phyloP scores from a whole-genome alignment of 1,140 invertebrate genomes.

The Fopius arisanus region DNA sequence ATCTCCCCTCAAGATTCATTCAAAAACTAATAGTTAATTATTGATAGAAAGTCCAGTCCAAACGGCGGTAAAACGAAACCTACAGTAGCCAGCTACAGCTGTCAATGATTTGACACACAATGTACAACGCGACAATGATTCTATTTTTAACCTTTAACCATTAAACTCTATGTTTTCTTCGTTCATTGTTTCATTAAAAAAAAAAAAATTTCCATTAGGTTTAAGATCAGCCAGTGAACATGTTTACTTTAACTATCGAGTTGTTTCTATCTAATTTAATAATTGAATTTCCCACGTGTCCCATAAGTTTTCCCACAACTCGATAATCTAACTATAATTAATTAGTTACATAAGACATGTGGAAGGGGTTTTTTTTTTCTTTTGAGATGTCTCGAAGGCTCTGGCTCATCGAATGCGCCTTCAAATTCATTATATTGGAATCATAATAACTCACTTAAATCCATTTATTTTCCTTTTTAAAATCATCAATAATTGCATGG shows the following conservation, averaged over 20 bases:
- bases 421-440: neutral
- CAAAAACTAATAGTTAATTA: neutral
- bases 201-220: slow-evolving; percentile 11
- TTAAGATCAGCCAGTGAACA: slow-evolving; percentile 26
- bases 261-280: slow-evolving; percentile 9
- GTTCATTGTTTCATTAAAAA: slow-evolving; percentile 17
- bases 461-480: neutral
- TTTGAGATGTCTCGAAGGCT: slow-evolving; percentile 17
- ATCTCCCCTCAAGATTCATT: neutral
- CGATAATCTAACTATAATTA: slow-evolving; percentile 26
- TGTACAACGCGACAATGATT: slow-evolving; percentile 13
- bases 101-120: slow-evolving; percentile 9
- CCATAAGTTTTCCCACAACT: slow-evolving; percentile 7
- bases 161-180: slow-evolving; percentile 9
- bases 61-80: neutral
- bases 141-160: slow-evolving; percentile 19
- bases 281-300: slow-evolving; percentile 14
- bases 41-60: neutral
- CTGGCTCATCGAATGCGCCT: neutral
- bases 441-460: neutral
- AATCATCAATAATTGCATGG: neutral
- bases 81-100: slow-evolving; percentile 3
- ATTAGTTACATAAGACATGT: slow-evolving; percentile 20
- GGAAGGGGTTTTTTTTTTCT: slow-evolving; percentile 1
- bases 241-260: slow-evolving; percentile 4